These are phyloP conservation scores for Cordylochernes scorpioides DNA, from an alignment of 2,888 invertebrate genomes.

Conservation along the genomic window DNA sequence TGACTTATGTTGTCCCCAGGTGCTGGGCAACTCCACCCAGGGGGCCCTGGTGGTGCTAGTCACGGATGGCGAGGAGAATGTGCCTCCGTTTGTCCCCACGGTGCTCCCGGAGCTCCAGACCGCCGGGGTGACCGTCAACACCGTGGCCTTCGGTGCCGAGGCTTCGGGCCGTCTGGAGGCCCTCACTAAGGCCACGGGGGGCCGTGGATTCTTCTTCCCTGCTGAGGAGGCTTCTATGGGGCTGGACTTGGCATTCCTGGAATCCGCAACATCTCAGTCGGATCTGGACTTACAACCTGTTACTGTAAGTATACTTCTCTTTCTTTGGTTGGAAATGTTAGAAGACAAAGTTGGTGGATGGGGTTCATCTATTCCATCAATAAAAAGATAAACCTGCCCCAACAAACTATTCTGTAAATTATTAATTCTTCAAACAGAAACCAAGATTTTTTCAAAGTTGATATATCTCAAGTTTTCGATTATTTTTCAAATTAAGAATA, in stretches of 20 bases:
- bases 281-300: constrained; percentile 14
- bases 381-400: too few relatives aligned
- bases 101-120: constrained; percentile 13
- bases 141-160: constrained; percentile 13
- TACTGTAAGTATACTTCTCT: constrained; percentile 11
- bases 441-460: too few relatives aligned
- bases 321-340: too few relatives aligned
- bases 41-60: constrained; percentile 13
- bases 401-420: too few relatives aligned
- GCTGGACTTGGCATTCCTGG: constrained; percentile 11
- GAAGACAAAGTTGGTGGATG: too few relatives aligned
- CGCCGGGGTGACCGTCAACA: constrained; percentile 13
- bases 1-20: too few relatives aligned
- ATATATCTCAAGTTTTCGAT: too few relatives aligned
- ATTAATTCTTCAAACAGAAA: too few relatives aligned
- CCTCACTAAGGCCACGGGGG: constrained; percentile 11
- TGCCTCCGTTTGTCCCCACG: constrained; percentile 10
- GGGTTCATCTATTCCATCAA: too few relatives aligned
- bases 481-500: too few relatives aligned
- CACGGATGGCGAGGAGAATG: constrained; percentile 12
- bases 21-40: constrained; percentile 4
- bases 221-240: constrained; percentile 5
- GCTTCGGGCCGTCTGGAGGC: constrained; percentile 14
- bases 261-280: constrained; percentile 14
- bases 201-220: constrained; percentile 13